A percentile compares a stretch with the other conserved stretches of the same genome.
Conservation (phyloP, 1,140 invertebrate genomes). For the Scaptomyza hsui region DNA sequence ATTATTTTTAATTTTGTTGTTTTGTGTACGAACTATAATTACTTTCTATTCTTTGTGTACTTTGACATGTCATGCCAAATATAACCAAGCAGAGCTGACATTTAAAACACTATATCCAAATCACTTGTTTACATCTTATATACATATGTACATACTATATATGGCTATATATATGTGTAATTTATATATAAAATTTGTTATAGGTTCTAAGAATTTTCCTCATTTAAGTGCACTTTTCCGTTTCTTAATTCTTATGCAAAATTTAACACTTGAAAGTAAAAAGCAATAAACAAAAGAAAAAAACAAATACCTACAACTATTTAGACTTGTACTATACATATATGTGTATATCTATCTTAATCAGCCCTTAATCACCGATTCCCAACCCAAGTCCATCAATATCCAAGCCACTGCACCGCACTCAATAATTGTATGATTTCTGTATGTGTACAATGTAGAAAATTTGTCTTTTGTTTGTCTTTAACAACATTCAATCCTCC, state of each 20-base stretch:
- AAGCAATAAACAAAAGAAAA: conserved; percentile 48
- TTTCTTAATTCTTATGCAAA: conserved; percentile 27
- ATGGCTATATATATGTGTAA: conserved; percentile 13
- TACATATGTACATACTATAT: not conserved
- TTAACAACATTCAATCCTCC: not conserved
- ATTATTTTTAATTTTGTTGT: not conserved
- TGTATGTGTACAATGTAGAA: conserved; percentile 5
- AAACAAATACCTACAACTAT: conserved; percentile 4
- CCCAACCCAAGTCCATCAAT: not conserved
- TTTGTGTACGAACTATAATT: not conserved
- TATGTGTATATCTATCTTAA: not conserved
- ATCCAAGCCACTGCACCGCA: conserved; percentile 21
- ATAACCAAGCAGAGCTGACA: conserved; percentile 1
- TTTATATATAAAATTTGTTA: not conserved
- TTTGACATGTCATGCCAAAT: not conserved
- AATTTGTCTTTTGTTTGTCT: not conserved
- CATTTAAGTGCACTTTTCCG: conserved; percentile 34
- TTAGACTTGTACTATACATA: conserved; percentile 11
- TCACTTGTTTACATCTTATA: conserved; percentile 2
- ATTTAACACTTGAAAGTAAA: conserved; percentile 39
- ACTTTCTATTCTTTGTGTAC: not conserved
- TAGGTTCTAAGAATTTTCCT: conserved; percentile 9
- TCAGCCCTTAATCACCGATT: not conserved
- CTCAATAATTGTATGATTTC: conserved; percentile 10
- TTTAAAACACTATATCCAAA: not conserved